Percentiles rank a stretch among this genome's conserved stretches.
These are phyloP conservation scores for Acanthopagrus latus DNA, from an alignment of 2,797 vertebrate genomes.

Conservation along the genomic window DNA sequence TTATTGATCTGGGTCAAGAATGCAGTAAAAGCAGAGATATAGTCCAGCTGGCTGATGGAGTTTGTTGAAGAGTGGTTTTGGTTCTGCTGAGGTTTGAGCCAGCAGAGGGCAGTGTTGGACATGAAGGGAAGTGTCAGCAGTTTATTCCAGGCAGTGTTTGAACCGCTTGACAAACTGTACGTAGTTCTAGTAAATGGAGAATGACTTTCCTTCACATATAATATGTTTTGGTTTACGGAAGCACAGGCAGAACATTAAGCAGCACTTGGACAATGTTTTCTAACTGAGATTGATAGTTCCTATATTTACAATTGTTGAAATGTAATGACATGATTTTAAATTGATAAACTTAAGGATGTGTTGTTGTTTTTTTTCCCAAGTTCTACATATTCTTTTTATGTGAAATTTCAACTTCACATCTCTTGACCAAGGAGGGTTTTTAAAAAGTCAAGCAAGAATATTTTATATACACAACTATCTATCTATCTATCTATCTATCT, in stretches of 20 bases:
- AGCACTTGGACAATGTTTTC: not conserved
- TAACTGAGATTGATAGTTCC: not conserved
- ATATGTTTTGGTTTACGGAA: not conserved
- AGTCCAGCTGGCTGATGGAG: not conserved
- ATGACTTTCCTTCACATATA: not conserved
- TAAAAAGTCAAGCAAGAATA: not conserved
- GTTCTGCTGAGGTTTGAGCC: constrained; percentile 29
- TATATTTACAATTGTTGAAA: too few relatives aligned
- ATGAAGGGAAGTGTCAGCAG: constrained; percentile 8
- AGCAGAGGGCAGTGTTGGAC: constrained; percentile 66
- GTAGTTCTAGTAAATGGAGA: not conserved
- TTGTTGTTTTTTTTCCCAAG: too few relatives aligned
- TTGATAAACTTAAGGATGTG: not conserved
- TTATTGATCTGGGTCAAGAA: not conserved
- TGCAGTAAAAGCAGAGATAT: not conserved
- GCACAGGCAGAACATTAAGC: not conserved
- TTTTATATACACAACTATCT: not conserved
- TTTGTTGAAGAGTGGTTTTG: not conserved
- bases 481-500: too few relatives aligned
- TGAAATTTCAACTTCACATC: too few relatives aligned
- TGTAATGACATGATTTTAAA: not conserved
- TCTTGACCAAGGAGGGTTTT: too few relatives aligned
- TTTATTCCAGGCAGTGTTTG: not conserved
- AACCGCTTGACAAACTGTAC: not conserved
- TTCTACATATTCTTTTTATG: too few relatives aligned